A percentile compares a stretch with the other conserved stretches of the same genome.
phyloP scores from a whole-genome alignment of 1,140 invertebrate genomes.

The Eufriesea mexicana region DNA sequence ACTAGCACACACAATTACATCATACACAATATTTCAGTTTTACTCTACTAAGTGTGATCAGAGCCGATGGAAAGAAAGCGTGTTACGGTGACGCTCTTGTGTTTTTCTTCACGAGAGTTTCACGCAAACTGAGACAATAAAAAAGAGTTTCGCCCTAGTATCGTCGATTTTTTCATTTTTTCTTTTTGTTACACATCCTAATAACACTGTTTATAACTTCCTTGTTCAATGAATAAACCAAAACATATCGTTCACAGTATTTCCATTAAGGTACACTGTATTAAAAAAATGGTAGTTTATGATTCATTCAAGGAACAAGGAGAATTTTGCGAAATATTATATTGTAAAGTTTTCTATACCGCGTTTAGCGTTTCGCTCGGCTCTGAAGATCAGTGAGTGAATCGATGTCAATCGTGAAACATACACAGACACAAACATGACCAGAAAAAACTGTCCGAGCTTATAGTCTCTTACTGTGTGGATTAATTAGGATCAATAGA shows the following conservation, averaged over 20 bases:
- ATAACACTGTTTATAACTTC: background rate
- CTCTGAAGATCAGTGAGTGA: background rate
- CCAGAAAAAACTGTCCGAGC: conserved; percentile 38
- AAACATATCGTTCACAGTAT: background rate
- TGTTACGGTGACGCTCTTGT: background rate
- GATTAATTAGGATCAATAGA: conserved; percentile 23
- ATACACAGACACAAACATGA: conserved; percentile 1
- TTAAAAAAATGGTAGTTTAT: background rate
- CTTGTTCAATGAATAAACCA: background rate
- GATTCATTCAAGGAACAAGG: background rate
- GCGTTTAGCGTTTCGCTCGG: conserved; percentile 5
- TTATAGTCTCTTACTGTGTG: conserved; percentile 34
- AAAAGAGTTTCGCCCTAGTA: background rate
- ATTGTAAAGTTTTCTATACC: background rate
- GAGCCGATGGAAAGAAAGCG: conserved; percentile 16
- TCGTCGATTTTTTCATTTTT: background rate
- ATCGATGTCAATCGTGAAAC: background rate
- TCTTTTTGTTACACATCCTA: background rate
- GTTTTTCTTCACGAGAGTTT: background rate
- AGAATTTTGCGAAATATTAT: conserved; percentile 1
- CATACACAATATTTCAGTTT: background rate
- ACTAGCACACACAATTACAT: conserved; percentile 10
- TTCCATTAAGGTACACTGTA: background rate
- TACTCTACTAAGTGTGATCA: background rate
- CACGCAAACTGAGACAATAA: conserved; percentile 31